phyloP scores from a whole-genome alignment of 2,888 invertebrate genomes.

The Eugnorisma glareosa region DNA sequence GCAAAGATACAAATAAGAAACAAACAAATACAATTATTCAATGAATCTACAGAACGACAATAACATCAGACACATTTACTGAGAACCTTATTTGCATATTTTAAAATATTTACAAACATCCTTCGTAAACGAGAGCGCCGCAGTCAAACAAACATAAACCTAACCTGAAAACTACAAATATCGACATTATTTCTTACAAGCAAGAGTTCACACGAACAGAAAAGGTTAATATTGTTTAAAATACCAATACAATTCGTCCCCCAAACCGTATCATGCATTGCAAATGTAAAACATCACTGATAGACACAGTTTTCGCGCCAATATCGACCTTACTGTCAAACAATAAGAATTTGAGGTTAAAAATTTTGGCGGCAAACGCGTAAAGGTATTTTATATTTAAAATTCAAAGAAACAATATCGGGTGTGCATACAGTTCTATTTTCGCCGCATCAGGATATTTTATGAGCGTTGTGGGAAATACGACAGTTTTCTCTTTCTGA shows the following conservation, averaged over 20 bases:
- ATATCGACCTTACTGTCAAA: constrained; percentile 69
- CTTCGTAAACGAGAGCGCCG: constrained; percentile 69
- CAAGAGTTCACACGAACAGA: constrained; percentile 56
- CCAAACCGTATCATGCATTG: constrained; percentile 74
- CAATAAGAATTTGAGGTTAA: constrained; percentile 68
- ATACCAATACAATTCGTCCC: constrained; percentile 77
- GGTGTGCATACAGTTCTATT: constrained; percentile 84
- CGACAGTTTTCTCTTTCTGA: constrained; percentile 80
- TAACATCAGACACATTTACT: constrained; percentile 75
- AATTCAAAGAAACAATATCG: constrained; percentile 90
- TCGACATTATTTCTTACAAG: constrained; percentile 37
- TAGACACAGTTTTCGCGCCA: constrained; percentile 65
- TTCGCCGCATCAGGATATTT: constrained; percentile 82
- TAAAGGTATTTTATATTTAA: constrained; percentile 77
- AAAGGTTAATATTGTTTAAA: constrained; percentile 68
- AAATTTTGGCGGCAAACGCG: constrained; percentile 63
- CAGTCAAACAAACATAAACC: constrained; percentile 55
- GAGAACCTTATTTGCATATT: constrained; percentile 76
- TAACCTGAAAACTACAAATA: constrained; percentile 43
- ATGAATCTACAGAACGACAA: constrained; percentile 72
- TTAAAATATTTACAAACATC: constrained; percentile 78
- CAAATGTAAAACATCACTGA: constrained; percentile 65
- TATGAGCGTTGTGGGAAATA: constrained; percentile 87
- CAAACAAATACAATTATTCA: constrained; percentile 69
- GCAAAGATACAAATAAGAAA: constrained; percentile 46